These are phyloP conservation scores for Macaria liturata DNA, from an alignment of 2,888 invertebrate genomes.

Conservation along the genomic window DNA sequence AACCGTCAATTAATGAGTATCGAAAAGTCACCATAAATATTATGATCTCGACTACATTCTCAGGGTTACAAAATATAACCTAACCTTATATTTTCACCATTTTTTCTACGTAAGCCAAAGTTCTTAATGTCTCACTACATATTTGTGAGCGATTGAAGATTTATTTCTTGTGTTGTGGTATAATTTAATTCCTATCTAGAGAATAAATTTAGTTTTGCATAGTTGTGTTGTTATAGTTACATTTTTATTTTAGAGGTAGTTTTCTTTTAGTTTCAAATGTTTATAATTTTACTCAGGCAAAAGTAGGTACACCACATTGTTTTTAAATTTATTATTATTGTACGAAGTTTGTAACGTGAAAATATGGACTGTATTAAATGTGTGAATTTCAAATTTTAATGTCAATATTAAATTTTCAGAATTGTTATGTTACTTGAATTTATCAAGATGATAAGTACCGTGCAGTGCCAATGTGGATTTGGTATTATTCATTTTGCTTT, in stretches of 20 bases:
- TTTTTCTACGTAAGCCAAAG: conserved; percentile 29
- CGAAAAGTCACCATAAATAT: not conserved
- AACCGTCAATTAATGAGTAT: too few species aligned
- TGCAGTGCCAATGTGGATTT: too few species aligned
- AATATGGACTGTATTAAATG: too few species aligned
- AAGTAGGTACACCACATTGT: too few species aligned
- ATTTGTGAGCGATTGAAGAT: conserved; percentile 10
- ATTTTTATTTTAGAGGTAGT: conserved; percentile 12
- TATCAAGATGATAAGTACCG: too few species aligned
- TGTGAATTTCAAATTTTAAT: too few species aligned
- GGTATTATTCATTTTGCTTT: too few species aligned
- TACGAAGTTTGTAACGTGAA: too few species aligned
- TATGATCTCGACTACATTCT: conserved; percentile 17
- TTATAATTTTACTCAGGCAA: not conserved
- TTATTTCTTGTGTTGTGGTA: conserved; percentile 28
- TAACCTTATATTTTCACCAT: not conserved
- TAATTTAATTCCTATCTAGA: conserved; percentile 28
- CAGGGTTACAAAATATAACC: not conserved
- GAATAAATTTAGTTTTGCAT: conserved; percentile 23
- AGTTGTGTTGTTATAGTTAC: conserved; percentile 2
- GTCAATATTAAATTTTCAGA: too few species aligned
- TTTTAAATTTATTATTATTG: too few species aligned
- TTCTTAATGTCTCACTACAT: conserved; percentile 19
- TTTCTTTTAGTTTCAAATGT: conserved; percentile 2
- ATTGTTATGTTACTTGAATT: too few species aligned